phyloP scores from a whole-genome alignment of 2,797 vertebrate species.

The Brachyalestes nurse region DNA sequence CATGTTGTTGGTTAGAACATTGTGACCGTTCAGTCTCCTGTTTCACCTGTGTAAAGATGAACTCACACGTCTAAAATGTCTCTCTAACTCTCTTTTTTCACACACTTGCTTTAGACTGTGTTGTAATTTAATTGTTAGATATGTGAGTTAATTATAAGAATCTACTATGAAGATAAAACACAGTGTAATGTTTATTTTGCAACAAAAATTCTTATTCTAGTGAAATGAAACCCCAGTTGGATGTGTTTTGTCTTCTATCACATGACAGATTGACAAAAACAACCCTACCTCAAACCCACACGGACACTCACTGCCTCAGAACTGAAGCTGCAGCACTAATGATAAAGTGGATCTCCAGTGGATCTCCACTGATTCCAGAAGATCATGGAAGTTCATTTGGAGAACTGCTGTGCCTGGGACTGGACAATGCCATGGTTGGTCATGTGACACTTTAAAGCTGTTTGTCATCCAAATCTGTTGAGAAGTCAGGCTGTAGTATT shows the following conservation, averaged over 20 bases:
- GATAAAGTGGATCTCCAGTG: too few species aligned
- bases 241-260: neutral
- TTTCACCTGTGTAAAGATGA: conserved; percentile 62
- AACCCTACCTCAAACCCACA: conserved; percentile 13
- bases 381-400: neutral
- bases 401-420: neutral
- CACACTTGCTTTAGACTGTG: neutral
- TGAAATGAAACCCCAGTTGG: neutral
- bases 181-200: neutral
- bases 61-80: conserved; percentile 38
- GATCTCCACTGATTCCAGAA: neutral
- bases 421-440: neutral
- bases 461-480: too few species aligned
- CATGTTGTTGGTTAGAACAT: conserved; percentile 59
- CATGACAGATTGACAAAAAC: conserved; percentile 9
- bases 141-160: too few species aligned
- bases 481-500: too few species aligned
- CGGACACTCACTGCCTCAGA: conserved; percentile 9
- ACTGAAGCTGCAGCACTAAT: neutral
- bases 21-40: conserved; percentile 61
- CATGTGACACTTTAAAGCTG: neutral
- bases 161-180: neutral
- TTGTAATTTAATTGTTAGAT: neutral
- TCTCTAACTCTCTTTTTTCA: neutral
- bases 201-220: neutral